phyloP scores from a whole-genome alignment of 1,140 invertebrate genomes.

The Bombus haemorrhoidalis region DNA sequence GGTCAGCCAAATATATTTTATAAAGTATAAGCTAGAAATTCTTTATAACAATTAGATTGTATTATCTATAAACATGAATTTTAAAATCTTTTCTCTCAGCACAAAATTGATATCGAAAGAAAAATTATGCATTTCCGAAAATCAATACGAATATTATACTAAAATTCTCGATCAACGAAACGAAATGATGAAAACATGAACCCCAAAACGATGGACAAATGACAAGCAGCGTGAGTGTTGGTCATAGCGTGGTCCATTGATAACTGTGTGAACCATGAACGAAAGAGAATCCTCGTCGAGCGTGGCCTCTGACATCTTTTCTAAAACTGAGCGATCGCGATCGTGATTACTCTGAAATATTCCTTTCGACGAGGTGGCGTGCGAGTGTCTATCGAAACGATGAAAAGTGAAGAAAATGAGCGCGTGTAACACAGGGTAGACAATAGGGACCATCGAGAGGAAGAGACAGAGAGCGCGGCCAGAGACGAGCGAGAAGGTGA shows the following conservation, averaged over 20 bases:
- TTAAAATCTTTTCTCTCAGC: not conserved
- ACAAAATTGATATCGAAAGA: not conserved
- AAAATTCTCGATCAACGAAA: not conserved
- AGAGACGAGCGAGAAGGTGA: slow-evolving; percentile 26
- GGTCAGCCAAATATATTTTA: not conserved
- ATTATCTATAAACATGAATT: no score
- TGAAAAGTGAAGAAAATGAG: slow-evolving; percentile 56
- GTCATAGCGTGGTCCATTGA: slow-evolving; percentile 7
- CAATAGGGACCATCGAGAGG: slow-evolving; percentile 73
- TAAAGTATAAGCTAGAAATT: not conserved
- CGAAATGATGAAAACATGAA: not conserved
- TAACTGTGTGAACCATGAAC: not conserved
- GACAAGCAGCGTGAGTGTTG: not conserved
- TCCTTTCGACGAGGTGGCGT: slow-evolving; percentile 36
- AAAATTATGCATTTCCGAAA: not conserved
- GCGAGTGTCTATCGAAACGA: slow-evolving; percentile 29
- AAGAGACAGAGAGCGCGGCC: slow-evolving; percentile 35
- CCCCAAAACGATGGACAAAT: not conserved
- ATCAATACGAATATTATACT: not conserved
- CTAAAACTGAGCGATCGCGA: not conserved
- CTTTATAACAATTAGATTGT: not conserved
- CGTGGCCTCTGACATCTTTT: not conserved
- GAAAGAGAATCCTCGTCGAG: not conserved
- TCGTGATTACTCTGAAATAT: slow-evolving; percentile 2
- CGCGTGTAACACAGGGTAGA: slow-evolving; percentile 73